Percentiles rank a stretch among this genome's conserved stretches.
phyloP scores from a whole-genome alignment of 2,888 invertebrate genomes.

The Odontothrips loti region DNA sequence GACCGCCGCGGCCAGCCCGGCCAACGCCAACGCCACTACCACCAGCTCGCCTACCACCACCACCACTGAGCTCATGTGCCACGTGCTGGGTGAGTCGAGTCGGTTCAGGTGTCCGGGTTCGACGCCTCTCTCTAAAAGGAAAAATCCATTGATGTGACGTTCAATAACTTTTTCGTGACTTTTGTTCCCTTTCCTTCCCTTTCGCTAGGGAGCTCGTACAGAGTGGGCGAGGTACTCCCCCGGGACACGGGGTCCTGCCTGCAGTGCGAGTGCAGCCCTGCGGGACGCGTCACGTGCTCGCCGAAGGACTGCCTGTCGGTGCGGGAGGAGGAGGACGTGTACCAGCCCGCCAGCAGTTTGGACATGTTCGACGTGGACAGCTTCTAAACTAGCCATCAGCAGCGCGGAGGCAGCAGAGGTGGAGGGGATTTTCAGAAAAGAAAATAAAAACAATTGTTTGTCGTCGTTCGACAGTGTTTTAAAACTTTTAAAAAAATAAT shows the following conservation, averaged over 20 bases:
- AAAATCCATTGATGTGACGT: background rate
- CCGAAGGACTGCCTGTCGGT: constrained; percentile 41
- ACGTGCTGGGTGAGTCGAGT: constrained; percentile 38
- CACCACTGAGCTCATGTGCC: constrained; percentile 38
- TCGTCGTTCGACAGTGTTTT: too few species aligned
- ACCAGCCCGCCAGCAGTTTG: constrained; percentile 39
- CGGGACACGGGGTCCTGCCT: constrained; percentile 67
- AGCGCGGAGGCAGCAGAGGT: background rate
- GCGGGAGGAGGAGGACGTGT: constrained; percentile 38
- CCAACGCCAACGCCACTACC: constrained; percentile 19
- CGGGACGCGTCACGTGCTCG: constrained; percentile 44
- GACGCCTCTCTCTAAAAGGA: too few species aligned
- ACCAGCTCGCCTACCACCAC: background rate
- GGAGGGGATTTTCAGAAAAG: background rate
- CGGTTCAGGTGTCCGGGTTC: too few species aligned
- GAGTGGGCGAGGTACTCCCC: constrained; percentile 61
- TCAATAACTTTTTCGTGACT: background rate
- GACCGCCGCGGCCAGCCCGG: background rate
- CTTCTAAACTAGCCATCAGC: constrained; percentile 36
- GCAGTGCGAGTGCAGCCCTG: constrained; percentile 62
- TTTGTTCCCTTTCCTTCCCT: background rate
- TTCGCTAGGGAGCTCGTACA: constrained; percentile 56
- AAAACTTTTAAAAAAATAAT: too few species aligned
- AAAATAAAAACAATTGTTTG: background rate
- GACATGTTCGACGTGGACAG: constrained; percentile 43